Conservation (phyloP, 2,888 invertebrate genomes). For the Andrena bicolor region DNA sequence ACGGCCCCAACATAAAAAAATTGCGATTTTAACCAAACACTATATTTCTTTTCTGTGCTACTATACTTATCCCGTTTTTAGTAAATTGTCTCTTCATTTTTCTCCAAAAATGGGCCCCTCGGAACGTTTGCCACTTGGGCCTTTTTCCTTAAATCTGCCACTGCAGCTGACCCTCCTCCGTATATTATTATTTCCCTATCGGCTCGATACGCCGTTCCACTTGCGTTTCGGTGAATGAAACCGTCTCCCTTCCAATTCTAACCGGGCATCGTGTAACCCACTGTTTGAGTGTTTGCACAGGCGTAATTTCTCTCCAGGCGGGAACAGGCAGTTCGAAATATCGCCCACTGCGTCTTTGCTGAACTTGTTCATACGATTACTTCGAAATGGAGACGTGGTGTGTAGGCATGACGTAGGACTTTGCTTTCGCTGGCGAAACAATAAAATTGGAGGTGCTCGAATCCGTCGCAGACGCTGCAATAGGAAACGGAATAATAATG, state of each 20-base stretch:
- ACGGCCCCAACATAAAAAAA: too few species aligned
- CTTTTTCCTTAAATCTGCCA: too few species aligned
- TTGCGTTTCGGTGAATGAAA: background rate
- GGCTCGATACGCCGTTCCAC: background rate
- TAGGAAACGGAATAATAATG: background rate
- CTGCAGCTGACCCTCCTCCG: background rate
- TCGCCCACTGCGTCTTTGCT: constrained; percentile 34
- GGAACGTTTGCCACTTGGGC: too few species aligned
- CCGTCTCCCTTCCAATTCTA: background rate
- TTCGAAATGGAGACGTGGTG: constrained; percentile 45
- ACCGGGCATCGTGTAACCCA: background rate
- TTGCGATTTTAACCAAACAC: too few species aligned
- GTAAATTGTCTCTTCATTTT: too few species aligned
- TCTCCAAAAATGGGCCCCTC: too few species aligned
- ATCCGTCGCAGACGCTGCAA: constrained; percentile 5
- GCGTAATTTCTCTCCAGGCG: constrained; percentile 38
- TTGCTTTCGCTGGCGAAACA: constrained; percentile 65
- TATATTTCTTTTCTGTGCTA: too few species aligned
- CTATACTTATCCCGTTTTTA: too few species aligned
- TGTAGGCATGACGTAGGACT: constrained; percentile 46
- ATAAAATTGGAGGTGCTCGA: constrained; percentile 49
- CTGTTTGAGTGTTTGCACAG: constrained; percentile 15
- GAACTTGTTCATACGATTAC: constrained; percentile 45
- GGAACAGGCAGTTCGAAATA: constrained; percentile 17
- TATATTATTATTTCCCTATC: background rate